A percentile compares a stretch with the other conserved stretches of the same genome.
Evolutionary conservation across 2,797 vertebrate species (phyloP).

Genomic region (Decapterus maruadsi): DNA sequence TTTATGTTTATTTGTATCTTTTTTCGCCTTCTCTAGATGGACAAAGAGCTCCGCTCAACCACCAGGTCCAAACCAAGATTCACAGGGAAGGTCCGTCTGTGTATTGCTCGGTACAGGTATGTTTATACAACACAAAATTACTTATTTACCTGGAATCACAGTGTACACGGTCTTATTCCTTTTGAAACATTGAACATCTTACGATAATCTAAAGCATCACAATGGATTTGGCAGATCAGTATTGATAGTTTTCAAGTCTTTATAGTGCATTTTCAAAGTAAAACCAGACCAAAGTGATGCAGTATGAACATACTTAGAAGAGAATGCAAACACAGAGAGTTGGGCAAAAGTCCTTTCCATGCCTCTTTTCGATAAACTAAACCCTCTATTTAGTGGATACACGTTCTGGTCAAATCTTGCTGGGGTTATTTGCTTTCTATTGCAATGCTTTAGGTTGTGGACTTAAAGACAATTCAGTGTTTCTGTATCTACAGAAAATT

Average conservation of each 20-base stretch:
- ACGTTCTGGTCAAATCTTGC: slow-evolving; percentile 32
- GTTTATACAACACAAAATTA: slow-evolving; percentile 32
- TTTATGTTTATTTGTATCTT: slow-evolving; percentile 10
- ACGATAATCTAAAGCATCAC: not conserved
- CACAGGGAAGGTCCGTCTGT: slow-evolving; percentile 96
- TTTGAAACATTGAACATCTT: not conserved
- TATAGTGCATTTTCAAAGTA: not conserved
- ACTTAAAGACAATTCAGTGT: slow-evolving; percentile 71
- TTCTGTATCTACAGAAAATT: slow-evolving; percentile 66
- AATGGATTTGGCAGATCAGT: not conserved
- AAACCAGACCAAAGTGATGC: not conserved
- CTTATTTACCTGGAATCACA: not conserved
- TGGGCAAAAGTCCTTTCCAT: slow-evolving; percentile 14
- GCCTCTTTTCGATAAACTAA: slow-evolving; percentile 5
- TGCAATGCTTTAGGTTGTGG: slow-evolving; percentile 34
- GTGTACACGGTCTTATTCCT: not conserved
- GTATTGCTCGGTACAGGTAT: slow-evolving; percentile 97
- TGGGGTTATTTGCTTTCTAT: slow-evolving; percentile 53
- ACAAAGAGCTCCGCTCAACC: slow-evolving; percentile 91
- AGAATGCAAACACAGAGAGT: slow-evolving; percentile 2
- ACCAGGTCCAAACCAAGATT: slow-evolving; percentile 92
- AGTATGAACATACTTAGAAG: not conserved
- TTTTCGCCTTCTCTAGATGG: slow-evolving; percentile 87
- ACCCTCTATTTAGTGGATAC: slow-evolving; percentile 13
- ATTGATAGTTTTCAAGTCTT: not conserved